A percentile compares a stretch with the other conserved stretches of the same genome.
Evolutionary conservation across 2,888 invertebrate genomes (phyloP).

Genomic region (Erannis defoliaria): DNA sequence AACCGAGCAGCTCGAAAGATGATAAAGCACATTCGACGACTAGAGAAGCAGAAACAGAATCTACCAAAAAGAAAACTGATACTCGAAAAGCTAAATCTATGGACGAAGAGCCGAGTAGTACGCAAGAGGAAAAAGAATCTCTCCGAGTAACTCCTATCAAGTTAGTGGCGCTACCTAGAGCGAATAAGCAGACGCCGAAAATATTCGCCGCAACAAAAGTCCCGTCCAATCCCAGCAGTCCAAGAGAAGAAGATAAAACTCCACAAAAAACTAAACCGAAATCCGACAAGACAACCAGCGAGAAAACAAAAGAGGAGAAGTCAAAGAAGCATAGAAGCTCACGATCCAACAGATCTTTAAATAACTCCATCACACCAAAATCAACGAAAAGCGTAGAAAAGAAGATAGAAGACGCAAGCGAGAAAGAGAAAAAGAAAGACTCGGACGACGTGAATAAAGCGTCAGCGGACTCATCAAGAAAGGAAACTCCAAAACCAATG

Average conservation of each 20-base stretch:
- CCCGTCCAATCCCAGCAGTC: slow-evolving; percentile 47
- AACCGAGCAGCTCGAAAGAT: slow-evolving; percentile 42
- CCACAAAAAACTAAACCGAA: slow-evolving; percentile 47
- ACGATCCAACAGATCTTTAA: slow-evolving; percentile 59
- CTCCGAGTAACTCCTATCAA: slow-evolving; percentile 58
- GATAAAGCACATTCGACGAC: slow-evolving; percentile 29
- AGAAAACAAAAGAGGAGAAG: slow-evolving; percentile 49
- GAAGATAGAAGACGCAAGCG: slow-evolving; percentile 38
- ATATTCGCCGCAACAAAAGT: slow-evolving; percentile 43
- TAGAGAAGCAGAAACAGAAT: slow-evolving; percentile 14
- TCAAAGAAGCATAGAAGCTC: slow-evolving; percentile 60
- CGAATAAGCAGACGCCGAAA: slow-evolving; percentile 47
- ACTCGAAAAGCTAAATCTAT: slow-evolving; percentile 35
- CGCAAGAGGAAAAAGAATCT: slow-evolving; percentile 46
- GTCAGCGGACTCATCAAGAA: slow-evolving; percentile 16
- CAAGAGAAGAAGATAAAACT: slow-evolving; percentile 42
- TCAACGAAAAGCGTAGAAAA: slow-evolving; percentile 48
- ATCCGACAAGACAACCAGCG: slow-evolving; percentile 41
- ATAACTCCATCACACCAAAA: slow-evolving; percentile 44
- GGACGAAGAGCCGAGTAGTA: slow-evolving; percentile 49
- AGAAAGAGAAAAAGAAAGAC: slow-evolving; percentile 50
- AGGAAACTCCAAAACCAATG: slow-evolving; percentile 47
- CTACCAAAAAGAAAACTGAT: slow-evolving; percentile 20
- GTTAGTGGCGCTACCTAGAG: slow-evolving; percentile 57
- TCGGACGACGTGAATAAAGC: slow-evolving; percentile 44